Evolutionary conservation across 2,888 invertebrate species (phyloP).

Genomic region (Galerucella pusilla): DNA sequence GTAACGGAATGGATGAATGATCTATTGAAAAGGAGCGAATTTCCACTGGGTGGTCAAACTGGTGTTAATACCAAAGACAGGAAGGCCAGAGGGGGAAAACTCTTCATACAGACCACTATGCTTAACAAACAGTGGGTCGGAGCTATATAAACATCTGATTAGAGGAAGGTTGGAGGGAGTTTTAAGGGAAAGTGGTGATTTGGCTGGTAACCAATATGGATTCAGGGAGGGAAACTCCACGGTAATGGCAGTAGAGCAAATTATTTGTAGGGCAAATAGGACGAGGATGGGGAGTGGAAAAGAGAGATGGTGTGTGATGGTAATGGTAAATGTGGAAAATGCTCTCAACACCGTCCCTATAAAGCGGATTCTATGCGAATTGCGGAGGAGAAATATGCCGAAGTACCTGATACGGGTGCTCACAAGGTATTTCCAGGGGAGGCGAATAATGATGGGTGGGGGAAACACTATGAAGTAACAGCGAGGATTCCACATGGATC

Average conservation of each 20-base stretch:
- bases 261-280: background rate
- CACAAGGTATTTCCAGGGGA: background rate
- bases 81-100: constrained; percentile 4
- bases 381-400: background rate
- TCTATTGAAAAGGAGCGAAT: background rate
- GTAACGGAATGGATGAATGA: constrained; percentile 12
- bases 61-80: constrained; percentile 25
- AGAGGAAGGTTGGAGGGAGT: constrained; percentile 23
- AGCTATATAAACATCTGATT: constrained; percentile 19
- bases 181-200: constrained; percentile 11
- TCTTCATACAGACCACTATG: constrained; percentile 30
- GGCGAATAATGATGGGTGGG: background rate
- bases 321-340: constrained; percentile 26
- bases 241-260: constrained; percentile 17
- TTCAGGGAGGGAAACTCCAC: constrained; percentile 30
- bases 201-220: constrained; percentile 21
- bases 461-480: background rate
- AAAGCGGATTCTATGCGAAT: background rate
- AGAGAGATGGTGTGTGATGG: constrained; percentile 16
- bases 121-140: constrained; percentile 6
- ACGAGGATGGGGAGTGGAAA: background rate
- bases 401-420: background rate
- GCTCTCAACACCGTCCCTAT: constrained; percentile 31
- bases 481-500: constrained; percentile 16
- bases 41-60: constrained; percentile 7